These are phyloP conservation scores for Eleginops maclovinus DNA, from an alignment of 2,113 vertebrate species.

Conservation along the genomic window DNA sequence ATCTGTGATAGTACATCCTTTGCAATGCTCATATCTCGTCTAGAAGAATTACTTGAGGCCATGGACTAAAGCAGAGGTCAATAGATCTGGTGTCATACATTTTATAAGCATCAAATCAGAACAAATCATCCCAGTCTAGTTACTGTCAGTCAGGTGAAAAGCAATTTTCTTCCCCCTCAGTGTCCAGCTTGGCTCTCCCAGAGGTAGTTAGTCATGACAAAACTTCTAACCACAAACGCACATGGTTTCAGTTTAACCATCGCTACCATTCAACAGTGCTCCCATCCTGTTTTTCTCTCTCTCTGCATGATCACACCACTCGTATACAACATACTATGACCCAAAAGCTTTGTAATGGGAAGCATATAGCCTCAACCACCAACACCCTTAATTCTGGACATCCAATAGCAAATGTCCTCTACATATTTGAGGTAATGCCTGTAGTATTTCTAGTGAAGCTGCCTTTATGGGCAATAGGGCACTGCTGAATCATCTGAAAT, in stretches of 20 bases:
- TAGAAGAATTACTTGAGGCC: conserved; percentile 4
- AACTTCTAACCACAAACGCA: conserved; percentile 71
- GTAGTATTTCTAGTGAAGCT: conserved; percentile 43
- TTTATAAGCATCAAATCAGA: conserved; percentile 66
- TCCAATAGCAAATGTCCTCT: conserved; percentile 63
- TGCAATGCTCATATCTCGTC: conserved; percentile 21
- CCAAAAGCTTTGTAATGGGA: conserved; percentile 64
- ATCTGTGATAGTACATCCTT: conserved; percentile 14
- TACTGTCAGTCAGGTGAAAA: conserved; percentile 69
- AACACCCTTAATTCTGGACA: conserved; percentile 45
- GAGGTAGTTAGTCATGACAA: conserved; percentile 78
- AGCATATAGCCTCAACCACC: conserved; percentile 58
- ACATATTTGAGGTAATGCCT: conserved; percentile 46
- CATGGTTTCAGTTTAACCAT: conserved; percentile 81
- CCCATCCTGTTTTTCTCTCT: conserved; percentile 57
- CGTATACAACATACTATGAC: conserved; percentile 52
- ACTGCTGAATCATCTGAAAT: conserved; percentile 39
- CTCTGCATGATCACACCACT: conserved; percentile 54
- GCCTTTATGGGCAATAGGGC: conserved; percentile 21
- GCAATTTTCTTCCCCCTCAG: conserved; percentile 35
- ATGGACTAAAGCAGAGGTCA: conserved; percentile 51
- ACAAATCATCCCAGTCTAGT: conserved; percentile 70
- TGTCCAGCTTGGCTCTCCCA: conserved; percentile 64
- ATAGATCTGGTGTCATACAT: conserved; percentile 45
- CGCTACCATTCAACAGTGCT: conserved; percentile 78